Evolutionary conservation across 2,888 invertebrate species (phyloP).

Genomic region (Podabrus alpinus): DNA sequence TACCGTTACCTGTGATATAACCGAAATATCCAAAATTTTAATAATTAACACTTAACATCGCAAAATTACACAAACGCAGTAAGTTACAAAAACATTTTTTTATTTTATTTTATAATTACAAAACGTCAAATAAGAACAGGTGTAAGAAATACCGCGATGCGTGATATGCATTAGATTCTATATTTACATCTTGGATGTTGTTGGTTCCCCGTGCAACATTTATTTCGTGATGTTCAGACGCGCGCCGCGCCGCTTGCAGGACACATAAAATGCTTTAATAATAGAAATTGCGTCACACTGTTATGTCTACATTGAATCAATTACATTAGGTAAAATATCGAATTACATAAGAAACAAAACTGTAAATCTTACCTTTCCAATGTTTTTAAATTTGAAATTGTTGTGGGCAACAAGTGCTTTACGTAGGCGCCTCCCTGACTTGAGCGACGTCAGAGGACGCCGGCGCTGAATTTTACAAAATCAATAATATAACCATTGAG

Average conservation of each 20-base stretch:
- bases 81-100: neutral
- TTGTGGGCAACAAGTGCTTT: constrained; percentile 40
- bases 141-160: constrained; percentile 29
- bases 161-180: constrained; percentile 32
- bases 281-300: constrained; percentile 47
- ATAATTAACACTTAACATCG: neutral
- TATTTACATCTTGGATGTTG: constrained; percentile 31
- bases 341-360: constrained; percentile 14
- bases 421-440: constrained; percentile 36
- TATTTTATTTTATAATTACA: neutral
- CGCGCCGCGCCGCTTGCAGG: constrained; percentile 19
- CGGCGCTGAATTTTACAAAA: constrained; percentile 36
- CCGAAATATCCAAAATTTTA: neutral
- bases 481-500: constrained; percentile 41
- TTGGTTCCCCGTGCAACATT: constrained; percentile 20
- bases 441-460: constrained; percentile 36
- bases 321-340: constrained; percentile 35
- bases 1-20: constrained; percentile 28
- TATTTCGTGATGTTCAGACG: constrained; percentile 3
- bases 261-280: constrained; percentile 34
- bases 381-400: neutral
- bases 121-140: constrained; percentile 29
- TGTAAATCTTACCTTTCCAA: neutral
- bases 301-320: constrained; percentile 46
- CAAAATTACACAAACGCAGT: neutral